Evolutionary conservation across 92 coral and sea anemone species (phyloP).

Genomic region (Zoanthus solanderi): DNA sequence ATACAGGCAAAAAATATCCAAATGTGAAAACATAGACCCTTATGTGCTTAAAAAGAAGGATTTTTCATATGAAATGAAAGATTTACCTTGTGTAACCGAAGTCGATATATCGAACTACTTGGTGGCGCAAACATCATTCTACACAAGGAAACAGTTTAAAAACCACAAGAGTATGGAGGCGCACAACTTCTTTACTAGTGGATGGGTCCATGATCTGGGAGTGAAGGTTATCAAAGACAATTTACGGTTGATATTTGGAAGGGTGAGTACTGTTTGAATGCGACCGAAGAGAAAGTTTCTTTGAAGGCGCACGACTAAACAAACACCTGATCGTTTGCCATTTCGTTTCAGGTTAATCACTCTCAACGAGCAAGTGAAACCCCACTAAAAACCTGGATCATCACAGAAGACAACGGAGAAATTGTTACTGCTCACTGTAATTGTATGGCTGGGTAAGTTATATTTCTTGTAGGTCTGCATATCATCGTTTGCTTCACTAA

Average conservation of each 20-base stretch:
- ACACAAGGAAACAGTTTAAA: not conserved
- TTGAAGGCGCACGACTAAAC: too few species aligned
- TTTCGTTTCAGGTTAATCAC: too few species aligned
- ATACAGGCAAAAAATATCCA: not conserved
- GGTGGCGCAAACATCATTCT: slow-evolving; percentile 16
- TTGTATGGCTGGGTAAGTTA: not conserved
- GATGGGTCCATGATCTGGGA: not conserved
- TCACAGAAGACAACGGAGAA: too few species aligned
- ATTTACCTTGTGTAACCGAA: not conserved
- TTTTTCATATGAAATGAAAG: not conserved
- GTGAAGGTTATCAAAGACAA: not conserved
- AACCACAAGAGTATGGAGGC: not conserved
- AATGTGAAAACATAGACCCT: not conserved
- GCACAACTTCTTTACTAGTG: slow-evolving; percentile 4
- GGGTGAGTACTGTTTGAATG: slow-evolving; percentile 5
- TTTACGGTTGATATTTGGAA: not conserved
- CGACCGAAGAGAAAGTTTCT: too few species aligned
- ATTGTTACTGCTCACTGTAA: too few species aligned
- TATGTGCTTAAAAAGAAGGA: not conserved
- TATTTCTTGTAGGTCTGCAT: slow-evolving; percentile 3
- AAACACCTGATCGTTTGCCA: too few species aligned
- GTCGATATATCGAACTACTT: not conserved
- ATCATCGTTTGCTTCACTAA: slow-evolving; percentile 1
- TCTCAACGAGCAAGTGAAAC: too few species aligned
- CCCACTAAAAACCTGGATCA: too few species aligned